Percentiles rank a stretch among this genome's conserved stretches.
Conservation (phyloP, 2,797 vertebrate genomes). For the Numenius phaeopus region DNA sequence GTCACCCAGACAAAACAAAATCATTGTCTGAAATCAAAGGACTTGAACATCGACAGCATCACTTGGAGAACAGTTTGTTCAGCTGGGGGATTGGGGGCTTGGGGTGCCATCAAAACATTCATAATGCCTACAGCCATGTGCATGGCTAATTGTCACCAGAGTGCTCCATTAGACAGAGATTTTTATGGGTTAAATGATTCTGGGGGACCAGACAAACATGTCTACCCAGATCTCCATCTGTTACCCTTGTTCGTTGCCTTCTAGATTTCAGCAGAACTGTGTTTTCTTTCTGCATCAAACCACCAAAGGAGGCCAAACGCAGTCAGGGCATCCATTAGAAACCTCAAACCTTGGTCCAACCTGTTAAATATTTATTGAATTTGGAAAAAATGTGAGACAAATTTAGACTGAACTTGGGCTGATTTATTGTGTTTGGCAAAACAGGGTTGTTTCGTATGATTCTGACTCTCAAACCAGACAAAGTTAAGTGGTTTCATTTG, state of each 20-base stretch:
- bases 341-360: conserved; percentile 47
- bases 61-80: not conserved
- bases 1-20: not conserved
- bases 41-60: not conserved
- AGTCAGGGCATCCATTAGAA: conserved; percentile 39
- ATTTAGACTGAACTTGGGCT: conserved; percentile 29
- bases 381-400: conserved; percentile 60
- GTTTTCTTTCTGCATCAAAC: conserved; percentile 17
- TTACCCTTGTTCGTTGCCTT: not conserved
- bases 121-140: not conserved
- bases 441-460: conserved; percentile 1
- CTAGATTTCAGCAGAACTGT: not conserved
- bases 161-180: not conserved
- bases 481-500: conserved; percentile 43
- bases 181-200: not conserved
- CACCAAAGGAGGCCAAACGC: not conserved
- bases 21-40: not conserved
- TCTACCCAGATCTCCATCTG: not conserved
- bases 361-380: conserved; percentile 65
- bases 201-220: not conserved
- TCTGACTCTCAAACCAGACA: conserved; percentile 54
- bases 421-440: conserved; percentile 68
- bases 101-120: not conserved
- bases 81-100: not conserved
- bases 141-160: not conserved